A percentile compares a stretch with the other conserved stretches of the same genome.
phyloP scores from a whole-genome alignment of 2,113 vertebrate genomes.

The Oncorhynchus masou region DNA sequence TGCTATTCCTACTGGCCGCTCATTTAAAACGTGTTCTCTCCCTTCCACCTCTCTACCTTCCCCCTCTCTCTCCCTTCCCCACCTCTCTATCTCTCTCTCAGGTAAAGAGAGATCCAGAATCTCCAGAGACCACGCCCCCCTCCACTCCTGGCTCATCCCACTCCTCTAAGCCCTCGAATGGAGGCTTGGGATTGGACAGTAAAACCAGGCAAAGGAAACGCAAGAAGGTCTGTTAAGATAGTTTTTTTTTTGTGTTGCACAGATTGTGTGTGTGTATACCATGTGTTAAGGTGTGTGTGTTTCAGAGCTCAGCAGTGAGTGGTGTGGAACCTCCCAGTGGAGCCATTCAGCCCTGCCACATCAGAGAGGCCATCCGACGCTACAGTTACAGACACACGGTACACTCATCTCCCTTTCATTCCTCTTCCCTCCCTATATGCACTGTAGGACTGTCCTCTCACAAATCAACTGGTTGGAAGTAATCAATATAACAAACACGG shows the following conservation, averaged over 20 bases:
- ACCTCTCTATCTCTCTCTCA: neutral
- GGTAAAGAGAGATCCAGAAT: conserved; percentile 6
- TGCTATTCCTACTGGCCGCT: no score
- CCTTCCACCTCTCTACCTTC: neutral
- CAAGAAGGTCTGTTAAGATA: neutral
- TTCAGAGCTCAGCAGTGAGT: neutral
- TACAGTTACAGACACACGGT: conserved; percentile 7
- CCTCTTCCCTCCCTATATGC: neutral
- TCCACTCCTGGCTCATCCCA: conserved; percentile 9
- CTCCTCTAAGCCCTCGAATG: neutral
- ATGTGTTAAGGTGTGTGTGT: neutral
- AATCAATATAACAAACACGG: no score
- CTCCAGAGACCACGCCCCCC: conserved; percentile 3
- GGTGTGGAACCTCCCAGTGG: neutral
- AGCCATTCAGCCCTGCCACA: neutral
- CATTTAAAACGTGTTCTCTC: neutral
- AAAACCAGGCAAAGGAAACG: conserved; percentile 7
- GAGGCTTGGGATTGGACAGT: neutral
- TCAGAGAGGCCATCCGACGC: conserved; percentile 7
- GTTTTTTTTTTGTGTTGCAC: neutral
- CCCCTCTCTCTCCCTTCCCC: neutral
- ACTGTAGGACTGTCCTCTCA: no score
- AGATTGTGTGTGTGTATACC: neutral
- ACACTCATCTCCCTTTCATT: neutral
- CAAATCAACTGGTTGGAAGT: no score